Conservation (phyloP, 23 tunicate species). For the Trididemnum miniatum region DNA sequence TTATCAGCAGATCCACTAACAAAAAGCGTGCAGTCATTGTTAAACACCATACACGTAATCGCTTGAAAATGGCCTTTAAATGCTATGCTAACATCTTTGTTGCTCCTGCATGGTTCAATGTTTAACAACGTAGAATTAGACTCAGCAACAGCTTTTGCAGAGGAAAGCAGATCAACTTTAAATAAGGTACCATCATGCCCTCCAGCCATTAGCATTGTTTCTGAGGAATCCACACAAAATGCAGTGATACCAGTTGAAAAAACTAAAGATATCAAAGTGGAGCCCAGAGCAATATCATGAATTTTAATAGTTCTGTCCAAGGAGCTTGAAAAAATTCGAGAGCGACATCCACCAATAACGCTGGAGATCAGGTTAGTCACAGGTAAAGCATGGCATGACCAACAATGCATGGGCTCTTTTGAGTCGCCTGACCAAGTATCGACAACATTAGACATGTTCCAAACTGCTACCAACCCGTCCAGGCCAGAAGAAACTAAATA, state of each 20-base stretch:
- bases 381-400: constrained; percentile 49
- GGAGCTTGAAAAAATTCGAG: constrained; percentile 59
- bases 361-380: constrained; percentile 27
- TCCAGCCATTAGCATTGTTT: constrained; percentile 60
- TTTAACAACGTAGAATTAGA: background rate
- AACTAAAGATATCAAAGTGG: constrained; percentile 50
- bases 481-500: constrained; percentile 50
- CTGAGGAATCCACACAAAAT: constrained; percentile 36
- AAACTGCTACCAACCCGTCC: constrained; percentile 71
- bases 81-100: background rate
- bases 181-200: constrained; percentile 51
- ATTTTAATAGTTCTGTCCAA: constrained; percentile 60
- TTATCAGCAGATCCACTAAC: constrained; percentile 54
- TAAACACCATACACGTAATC: constrained; percentile 35
- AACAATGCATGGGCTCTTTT: constrained; percentile 39
- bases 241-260: constrained; percentile 43
- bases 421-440: constrained; percentile 6
- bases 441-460: constrained; percentile 49
- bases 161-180: constrained; percentile 28
- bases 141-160: background rate
- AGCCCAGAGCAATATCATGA: constrained; percentile 42
- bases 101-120: background rate
- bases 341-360: constrained; percentile 13
- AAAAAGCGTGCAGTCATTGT: constrained; percentile 47
- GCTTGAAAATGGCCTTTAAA: constrained; percentile 46